These are phyloP conservation scores for Apogon hyalosoma DNA, from an alignment of 2,797 vertebrate genomes.

Conservation along the genomic window DNA sequence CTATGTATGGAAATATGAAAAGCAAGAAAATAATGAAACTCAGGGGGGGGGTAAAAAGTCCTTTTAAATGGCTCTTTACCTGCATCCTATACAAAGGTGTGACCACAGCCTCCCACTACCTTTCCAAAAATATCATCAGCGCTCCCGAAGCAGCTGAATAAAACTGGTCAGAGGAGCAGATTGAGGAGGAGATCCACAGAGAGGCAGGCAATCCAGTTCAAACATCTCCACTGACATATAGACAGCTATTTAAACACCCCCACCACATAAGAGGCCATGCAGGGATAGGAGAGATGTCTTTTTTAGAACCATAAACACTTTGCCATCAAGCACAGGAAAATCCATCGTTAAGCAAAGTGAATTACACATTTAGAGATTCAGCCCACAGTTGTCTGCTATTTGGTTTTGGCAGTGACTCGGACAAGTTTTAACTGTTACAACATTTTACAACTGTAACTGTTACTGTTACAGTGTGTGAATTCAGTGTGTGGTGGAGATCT, in stretches of 20 bases:
- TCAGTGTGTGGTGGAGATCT: background rate
- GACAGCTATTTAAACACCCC: conserved; percentile 66
- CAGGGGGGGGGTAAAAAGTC: conserved; percentile 10
- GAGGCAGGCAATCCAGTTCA: conserved; percentile 69
- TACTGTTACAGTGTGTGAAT: background rate
- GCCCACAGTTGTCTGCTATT: conserved; percentile 7
- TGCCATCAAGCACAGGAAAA: conserved; percentile 15
- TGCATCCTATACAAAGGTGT: conserved; percentile 80
- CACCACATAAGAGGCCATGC: conserved; percentile 15
- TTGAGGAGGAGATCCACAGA: conserved; percentile 67
- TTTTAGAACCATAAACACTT: conserved; percentile 46
- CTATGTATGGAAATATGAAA: background rate
- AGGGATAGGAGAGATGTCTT: conserved; percentile 8
- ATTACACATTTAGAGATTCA: conserved; percentile 35
- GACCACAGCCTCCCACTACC: conserved; percentile 81
- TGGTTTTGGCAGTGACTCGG: conserved; percentile 10
- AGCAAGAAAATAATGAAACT: background rate
- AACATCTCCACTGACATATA: conserved; percentile 66
- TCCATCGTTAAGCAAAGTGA: conserved; percentile 35
- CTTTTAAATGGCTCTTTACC: conserved; percentile 71
- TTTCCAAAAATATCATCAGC: conserved; percentile 80
- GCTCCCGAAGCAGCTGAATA: conserved; percentile 62
- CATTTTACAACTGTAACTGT: background rate
- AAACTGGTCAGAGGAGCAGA: conserved; percentile 73
- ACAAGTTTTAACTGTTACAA: background rate